phyloP scores from a whole-genome alignment of 2,797 vertebrate genomes.

The Caiman crocodilus region DNA sequence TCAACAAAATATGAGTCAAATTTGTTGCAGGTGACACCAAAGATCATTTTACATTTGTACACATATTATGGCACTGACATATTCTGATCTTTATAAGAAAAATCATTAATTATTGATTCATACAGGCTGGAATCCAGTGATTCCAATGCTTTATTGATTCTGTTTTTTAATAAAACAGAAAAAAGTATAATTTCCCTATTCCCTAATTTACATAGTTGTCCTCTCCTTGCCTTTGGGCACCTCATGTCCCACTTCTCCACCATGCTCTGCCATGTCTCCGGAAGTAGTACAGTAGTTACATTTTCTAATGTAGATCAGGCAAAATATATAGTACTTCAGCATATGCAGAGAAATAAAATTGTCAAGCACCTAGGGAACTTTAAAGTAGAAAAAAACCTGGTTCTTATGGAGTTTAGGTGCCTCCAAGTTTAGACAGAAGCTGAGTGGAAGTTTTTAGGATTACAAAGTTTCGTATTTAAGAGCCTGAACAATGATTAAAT shows the following conservation, averaged over 20 bases:
- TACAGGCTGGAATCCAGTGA: too few species aligned
- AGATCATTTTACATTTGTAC: background rate
- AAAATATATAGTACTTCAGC: background rate
- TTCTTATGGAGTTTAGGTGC: too few species aligned
- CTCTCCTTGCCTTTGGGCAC: background rate
- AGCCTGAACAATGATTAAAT: too few species aligned
- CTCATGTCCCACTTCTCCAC: background rate
- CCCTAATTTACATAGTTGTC: background rate
- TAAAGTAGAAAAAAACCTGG: too few species aligned
- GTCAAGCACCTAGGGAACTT: too few species aligned
- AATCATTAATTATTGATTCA: background rate
- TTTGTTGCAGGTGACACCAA: background rate
- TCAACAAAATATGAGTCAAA: background rate
- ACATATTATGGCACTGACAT: fast-evolving
- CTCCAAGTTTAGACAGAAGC: too few species aligned
- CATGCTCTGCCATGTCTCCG: background rate
- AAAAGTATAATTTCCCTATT: background rate
- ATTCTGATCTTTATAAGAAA: background rate
- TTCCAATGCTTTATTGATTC: background rate
- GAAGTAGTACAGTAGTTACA: background rate
- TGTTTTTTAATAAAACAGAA: background rate
- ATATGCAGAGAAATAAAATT: too few species aligned
- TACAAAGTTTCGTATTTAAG: too few species aligned
- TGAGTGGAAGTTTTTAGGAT: too few species aligned
- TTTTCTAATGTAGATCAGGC: background rate